Conservation (phyloP, 2,888 invertebrate species). For the Sceliomorpha sp. region DNA sequence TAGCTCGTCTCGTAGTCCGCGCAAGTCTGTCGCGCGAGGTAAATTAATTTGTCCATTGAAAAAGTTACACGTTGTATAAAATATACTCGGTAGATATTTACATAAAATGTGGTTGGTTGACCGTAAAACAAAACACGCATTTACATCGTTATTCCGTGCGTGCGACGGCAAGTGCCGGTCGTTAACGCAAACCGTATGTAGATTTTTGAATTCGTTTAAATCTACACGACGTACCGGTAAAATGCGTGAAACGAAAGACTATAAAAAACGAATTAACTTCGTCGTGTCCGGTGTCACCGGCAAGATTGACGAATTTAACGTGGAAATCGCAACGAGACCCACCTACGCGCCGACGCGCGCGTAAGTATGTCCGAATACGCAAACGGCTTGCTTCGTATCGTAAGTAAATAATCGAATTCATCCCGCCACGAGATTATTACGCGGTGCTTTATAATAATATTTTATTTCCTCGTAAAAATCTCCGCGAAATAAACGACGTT, state of each 20-base stretch:
- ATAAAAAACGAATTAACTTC: conserved; percentile 50
- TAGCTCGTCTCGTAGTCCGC: too few relatives aligned
- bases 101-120: conserved; percentile 35
- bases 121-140: conserved; percentile 43
- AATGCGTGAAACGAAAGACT: conserved; percentile 38
- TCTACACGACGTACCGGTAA: conserved; percentile 44
- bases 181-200: conserved; percentile 39
- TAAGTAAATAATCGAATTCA: too few relatives aligned
- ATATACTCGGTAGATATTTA: conserved; percentile 18
- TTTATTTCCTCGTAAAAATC: too few relatives aligned
- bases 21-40: too few relatives aligned
- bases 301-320: conserved; percentile 48
- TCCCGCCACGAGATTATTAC: too few relatives aligned
- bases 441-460: too few relatives aligned
- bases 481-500: too few relatives aligned
- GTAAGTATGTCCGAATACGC: too few relatives aligned
- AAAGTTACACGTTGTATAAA: conserved; percentile 15
- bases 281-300: conserved; percentile 45
- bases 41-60: conserved; percentile 1
- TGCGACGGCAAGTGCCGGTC: conserved; percentile 30
- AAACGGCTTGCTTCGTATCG: too few relatives aligned
- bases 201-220: conserved; percentile 41
- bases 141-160: conserved; percentile 28
- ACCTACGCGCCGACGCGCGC: too few relatives aligned
- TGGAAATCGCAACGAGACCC: conserved; percentile 12